phyloP scores from a whole-genome alignment of 2,797 vertebrate genomes.

The Channallabes apus region DNA sequence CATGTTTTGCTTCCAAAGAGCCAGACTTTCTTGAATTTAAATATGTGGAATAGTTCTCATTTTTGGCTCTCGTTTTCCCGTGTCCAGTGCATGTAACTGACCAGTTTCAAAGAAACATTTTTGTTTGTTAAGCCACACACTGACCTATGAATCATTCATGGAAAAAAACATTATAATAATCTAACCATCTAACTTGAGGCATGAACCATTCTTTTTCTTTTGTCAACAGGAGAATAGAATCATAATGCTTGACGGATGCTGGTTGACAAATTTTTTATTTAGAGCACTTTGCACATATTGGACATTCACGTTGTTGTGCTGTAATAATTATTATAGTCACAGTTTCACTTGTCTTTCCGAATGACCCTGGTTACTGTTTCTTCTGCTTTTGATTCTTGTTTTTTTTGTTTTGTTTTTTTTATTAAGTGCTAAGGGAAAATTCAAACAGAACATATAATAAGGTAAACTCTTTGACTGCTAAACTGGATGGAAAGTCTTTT shows the following conservation, averaged over 20 bases:
- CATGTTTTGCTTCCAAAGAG: too few relatives aligned
- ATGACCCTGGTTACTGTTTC: not conserved
- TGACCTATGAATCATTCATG: too few relatives aligned
- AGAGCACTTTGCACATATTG: not conserved
- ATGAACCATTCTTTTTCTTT: not conserved
- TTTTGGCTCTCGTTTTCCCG: too few relatives aligned
- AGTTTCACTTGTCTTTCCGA: not conserved
- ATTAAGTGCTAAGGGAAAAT: not conserved
- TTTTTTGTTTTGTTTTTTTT: not conserved
- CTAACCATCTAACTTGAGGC: too few relatives aligned
- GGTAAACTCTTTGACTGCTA: not conserved
- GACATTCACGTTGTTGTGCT: not conserved
- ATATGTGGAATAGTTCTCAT: too few relatives aligned
- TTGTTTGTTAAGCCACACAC: too few relatives aligned
- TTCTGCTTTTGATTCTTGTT: not conserved
- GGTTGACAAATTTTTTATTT: not conserved
- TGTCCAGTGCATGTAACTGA: too few relatives aligned
- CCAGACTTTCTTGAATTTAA: too few relatives aligned
- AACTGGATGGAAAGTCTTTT: conserved; percentile 23
- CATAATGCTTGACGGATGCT: not conserved
- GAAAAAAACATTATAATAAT: too few relatives aligned
- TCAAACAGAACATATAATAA: not conserved
- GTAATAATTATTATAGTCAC: not conserved
- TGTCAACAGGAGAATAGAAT: not conserved
- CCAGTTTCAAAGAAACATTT: too few relatives aligned